Evolutionary conservation across 2,888 invertebrate genomes (phyloP).

Genomic region (Gryllus longicercus): DNA sequence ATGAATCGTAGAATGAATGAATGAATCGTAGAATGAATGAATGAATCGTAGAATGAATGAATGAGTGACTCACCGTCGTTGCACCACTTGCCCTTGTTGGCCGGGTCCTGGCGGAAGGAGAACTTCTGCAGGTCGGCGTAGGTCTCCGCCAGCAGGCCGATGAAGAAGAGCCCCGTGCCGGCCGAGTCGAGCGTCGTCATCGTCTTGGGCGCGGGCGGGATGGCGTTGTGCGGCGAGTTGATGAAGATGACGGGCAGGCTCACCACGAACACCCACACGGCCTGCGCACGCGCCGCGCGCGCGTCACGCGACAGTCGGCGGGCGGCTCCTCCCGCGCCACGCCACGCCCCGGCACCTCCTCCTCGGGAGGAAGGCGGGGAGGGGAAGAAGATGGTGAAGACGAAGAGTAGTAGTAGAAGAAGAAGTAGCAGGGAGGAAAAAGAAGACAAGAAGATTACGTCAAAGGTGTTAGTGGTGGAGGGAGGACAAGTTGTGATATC

Average conservation of each 20-base stretch:
- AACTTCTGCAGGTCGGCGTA: slow-evolving; percentile 92
- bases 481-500: no score
- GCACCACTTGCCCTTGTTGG: slow-evolving; percentile 89
- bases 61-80: slow-evolving; percentile 65
- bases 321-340: no score
- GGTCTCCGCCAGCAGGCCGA: slow-evolving; percentile 81
- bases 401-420: no score
- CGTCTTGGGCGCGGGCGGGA: slow-evolving; percentile 58
- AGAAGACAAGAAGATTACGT: no score
- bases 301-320: no score
- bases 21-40: not conserved
- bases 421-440: no score
- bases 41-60: not conserved
- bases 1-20: not conserved
- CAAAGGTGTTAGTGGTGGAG: no score
- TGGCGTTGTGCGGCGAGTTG: slow-evolving; percentile 78
- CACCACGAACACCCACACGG: slow-evolving; percentile 87
- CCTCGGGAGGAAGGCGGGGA: no score
- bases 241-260: slow-evolving; percentile 89
- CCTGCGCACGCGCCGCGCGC: slow-evolving; percentile 52
- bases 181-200: slow-evolving; percentile 85
- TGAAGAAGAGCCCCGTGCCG: slow-evolving; percentile 79
- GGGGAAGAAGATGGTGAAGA: no score
- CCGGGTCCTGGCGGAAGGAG: slow-evolving; percentile 81
- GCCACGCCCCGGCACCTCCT: no score